Percentiles rank a stretch among this genome's conserved stretches.
Evolutionary conservation across 2,113 vertebrate genomes (phyloP).

Genomic region (Toxotes jaculatrix): DNA sequence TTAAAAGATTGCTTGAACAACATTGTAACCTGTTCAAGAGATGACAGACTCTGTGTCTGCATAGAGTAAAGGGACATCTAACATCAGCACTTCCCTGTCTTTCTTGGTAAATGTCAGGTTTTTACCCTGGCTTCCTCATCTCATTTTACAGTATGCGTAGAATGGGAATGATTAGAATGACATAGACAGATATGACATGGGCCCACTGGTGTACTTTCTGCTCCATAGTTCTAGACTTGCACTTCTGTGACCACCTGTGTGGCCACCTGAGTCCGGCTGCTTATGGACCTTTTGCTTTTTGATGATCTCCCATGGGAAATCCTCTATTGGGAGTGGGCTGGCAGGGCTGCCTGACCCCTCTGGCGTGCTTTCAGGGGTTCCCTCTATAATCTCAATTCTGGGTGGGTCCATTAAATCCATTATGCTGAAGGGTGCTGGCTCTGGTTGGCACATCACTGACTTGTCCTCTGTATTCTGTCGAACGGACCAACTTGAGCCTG

Average conservation of each 20-base stretch:
- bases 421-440: slow-evolving; percentile 83
- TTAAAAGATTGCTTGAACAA: slow-evolving; percentile 70
- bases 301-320: slow-evolving; percentile 83
- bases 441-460: slow-evolving; percentile 87
- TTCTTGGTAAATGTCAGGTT: slow-evolving; percentile 45
- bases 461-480: slow-evolving; percentile 83
- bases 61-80: slow-evolving; percentile 81
- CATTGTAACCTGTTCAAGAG: slow-evolving; percentile 68
- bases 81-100: slow-evolving; percentile 64
- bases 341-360: slow-evolving; percentile 83
- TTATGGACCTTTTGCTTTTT: slow-evolving; percentile 80
- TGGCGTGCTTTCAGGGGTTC: slow-evolving; percentile 81
- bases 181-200: slow-evolving; percentile 88
- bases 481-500: slow-evolving; percentile 82
- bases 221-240: slow-evolving; percentile 87
- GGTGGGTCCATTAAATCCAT: slow-evolving; percentile 85
- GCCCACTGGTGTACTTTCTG: slow-evolving; percentile 87
- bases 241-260: slow-evolving; percentile 83
- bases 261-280: slow-evolving; percentile 75
- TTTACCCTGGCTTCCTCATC: slow-evolving; percentile 52
- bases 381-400: slow-evolving; percentile 85
- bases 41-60: slow-evolving; percentile 80
- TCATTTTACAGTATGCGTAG: slow-evolving; percentile 49
- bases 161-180: slow-evolving; percentile 84
- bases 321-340: slow-evolving; percentile 82